Evolutionary conservation across 2,797 vertebrate genomes (phyloP).

Genomic region (Myoxocephalus aenaeus): DNA sequence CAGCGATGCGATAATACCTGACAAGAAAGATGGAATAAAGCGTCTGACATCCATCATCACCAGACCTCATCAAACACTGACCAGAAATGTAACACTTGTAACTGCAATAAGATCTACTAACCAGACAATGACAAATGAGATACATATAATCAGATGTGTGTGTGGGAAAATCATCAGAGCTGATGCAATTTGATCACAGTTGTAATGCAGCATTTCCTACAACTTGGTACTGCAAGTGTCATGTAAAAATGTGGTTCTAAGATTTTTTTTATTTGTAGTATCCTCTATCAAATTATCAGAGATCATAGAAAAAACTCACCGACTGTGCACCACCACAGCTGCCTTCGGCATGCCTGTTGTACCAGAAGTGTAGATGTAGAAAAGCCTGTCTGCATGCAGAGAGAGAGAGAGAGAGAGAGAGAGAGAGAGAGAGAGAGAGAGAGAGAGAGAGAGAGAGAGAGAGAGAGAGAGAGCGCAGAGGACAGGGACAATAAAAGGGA

Average conservation of each 20-base stretch:
- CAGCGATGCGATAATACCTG: conserved; percentile 90
- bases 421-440: not conserved
- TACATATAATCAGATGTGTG: not conserved
- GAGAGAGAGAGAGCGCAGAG: not conserved
- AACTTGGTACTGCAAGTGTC: not conserved
- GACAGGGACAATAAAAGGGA: not conserved
- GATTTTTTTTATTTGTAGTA: not conserved
- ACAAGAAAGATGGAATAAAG: not conserved
- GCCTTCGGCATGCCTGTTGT: conserved; percentile 92
- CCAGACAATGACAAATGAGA: not conserved
- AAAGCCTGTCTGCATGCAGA: conserved; percentile 82
- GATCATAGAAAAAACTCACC: conserved; percentile 73
- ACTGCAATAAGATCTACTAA: not conserved
- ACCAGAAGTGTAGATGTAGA: conserved; percentile 92
- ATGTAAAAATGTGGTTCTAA: not conserved
- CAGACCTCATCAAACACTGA: not conserved
- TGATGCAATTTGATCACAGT: not conserved
- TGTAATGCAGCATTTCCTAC: not conserved
- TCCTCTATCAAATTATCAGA: not conserved
- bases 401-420: not conserved
- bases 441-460: not conserved
- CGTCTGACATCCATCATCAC: not conserved
- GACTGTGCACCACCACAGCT: conserved; percentile 90
- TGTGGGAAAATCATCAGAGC: not conserved
- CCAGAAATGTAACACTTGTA: not conserved